Conservation (phyloP, 2,888 invertebrate species). For the Allygus modestus region DNA sequence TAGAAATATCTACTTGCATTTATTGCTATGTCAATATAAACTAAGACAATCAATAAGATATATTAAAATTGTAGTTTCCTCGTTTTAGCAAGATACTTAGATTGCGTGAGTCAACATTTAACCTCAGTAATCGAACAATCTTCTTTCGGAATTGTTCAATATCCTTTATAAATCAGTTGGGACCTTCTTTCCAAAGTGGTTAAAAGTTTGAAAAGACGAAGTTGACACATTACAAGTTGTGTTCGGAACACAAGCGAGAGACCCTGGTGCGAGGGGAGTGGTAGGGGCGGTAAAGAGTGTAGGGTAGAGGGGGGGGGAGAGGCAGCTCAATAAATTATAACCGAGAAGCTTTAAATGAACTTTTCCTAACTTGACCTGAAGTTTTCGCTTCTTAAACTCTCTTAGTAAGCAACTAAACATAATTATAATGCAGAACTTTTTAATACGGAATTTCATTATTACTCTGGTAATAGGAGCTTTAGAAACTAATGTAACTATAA, state of each 20-base stretch:
- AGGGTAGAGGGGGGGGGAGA: background rate
- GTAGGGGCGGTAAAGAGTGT: background rate
- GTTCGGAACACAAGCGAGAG: background rate
- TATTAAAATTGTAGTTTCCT: too few species aligned
- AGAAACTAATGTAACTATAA: background rate
- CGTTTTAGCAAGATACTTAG: too few species aligned
- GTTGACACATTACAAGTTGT: conserved; percentile 45
- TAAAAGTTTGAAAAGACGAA: conserved; percentile 45
- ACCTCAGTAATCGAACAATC: too few species aligned
- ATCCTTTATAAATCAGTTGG: conserved; percentile 41
- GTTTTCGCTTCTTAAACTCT: conserved; percentile 36
- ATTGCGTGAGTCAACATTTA: too few species aligned
- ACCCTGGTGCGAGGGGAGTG: background rate
- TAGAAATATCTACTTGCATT: too few species aligned
- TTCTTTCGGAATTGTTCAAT: conserved; percentile 13
- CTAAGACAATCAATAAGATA: too few species aligned
- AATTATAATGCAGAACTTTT: conserved; percentile 23
- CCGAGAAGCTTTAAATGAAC: conserved; percentile 43
- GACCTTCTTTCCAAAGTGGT: conserved; percentile 43
- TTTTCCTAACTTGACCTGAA: conserved; percentile 39
- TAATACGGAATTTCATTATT: conserved; percentile 8
- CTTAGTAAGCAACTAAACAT: conserved; percentile 40
- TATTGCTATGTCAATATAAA: too few species aligned
- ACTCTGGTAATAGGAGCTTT: background rate
- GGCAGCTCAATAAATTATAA: conserved; percentile 42